phyloP scores from a whole-genome alignment of 2,113 vertebrate genomes.

The Labrus mixtus region DNA sequence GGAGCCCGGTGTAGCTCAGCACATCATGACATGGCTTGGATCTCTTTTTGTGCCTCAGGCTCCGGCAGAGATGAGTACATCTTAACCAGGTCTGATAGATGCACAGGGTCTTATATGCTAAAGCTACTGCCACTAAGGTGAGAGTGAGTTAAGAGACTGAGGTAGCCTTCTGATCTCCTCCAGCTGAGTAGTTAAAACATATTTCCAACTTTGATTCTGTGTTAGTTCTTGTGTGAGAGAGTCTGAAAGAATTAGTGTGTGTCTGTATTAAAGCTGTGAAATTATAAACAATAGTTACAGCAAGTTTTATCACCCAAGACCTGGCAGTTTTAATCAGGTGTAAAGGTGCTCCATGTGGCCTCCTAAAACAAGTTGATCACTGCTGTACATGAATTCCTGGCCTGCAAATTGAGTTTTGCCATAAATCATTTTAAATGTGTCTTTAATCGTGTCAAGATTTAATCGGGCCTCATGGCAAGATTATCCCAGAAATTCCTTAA shows the following conservation, averaged over 20 bases:
- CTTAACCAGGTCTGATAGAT: conserved; percentile 51
- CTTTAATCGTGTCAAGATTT: conserved; percentile 9
- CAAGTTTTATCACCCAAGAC: conserved; percentile 1
- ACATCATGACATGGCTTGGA: conserved; percentile 37
- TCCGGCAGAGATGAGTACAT: conserved; percentile 59
- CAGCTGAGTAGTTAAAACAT: conserved; percentile 35
- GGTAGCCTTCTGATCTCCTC: conserved; percentile 24
- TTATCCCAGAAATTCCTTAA: conserved; percentile 2
- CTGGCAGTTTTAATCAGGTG: conserved; percentile 16
- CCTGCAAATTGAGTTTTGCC: not conserved
- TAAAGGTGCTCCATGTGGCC: conserved; percentile 6
- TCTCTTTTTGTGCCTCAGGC: conserved; percentile 46
- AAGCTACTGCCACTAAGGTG: conserved; percentile 30
- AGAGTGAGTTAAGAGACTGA: conserved; percentile 22
- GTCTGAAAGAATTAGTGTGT: not conserved
- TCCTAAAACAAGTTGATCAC: conserved; percentile 22
- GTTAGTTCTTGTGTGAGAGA: not conserved
- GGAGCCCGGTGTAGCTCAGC: conserved; percentile 25
- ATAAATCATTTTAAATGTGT: conserved; percentile 12
- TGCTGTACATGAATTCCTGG: not conserved
- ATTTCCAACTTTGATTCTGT: not conserved
- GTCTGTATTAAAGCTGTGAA: not conserved
- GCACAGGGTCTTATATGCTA: conserved; percentile 32
- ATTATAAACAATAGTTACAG: conserved; percentile 15
- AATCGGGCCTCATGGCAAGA: not conserved